These are phyloP conservation scores for Corythornis madagascariensis DNA, from an alignment of 2,113 vertebrate species.

Conservation along the genomic window DNA sequence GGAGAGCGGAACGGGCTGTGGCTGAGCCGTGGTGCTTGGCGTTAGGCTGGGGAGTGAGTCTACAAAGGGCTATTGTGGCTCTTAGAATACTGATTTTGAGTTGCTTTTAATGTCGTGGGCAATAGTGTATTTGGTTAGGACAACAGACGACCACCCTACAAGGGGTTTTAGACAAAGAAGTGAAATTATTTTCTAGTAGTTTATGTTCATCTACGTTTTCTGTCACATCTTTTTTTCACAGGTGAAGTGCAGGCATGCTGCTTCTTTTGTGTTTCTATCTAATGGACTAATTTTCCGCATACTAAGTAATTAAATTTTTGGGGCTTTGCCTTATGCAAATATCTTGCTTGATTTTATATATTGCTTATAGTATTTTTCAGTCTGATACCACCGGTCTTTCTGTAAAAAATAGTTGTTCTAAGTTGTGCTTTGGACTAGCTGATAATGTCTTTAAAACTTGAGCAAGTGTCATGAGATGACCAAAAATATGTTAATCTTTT, in stretches of 20 bases:
- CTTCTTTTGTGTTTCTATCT: neutral
- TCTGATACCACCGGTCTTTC: accelerated
- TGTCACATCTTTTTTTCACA: accelerated
- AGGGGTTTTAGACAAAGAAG: neutral
- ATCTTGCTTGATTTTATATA: neutral
- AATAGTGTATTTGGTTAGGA: neutral
- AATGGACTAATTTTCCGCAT: accelerated
- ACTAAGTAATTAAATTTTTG: neutral
- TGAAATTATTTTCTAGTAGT: accelerated
- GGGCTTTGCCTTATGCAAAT: accelerated
- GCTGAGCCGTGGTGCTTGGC: neutral
- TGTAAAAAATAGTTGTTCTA: neutral
- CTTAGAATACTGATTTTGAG: neutral
- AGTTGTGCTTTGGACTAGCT: neutral
- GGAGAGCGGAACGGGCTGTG: neutral
- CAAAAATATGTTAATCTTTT: neutral
- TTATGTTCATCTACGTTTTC: neutral
- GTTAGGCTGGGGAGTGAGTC: neutral
- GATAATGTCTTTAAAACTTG: neutral
- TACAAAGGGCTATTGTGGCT: neutral
- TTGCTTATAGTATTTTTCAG: neutral
- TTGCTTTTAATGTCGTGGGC: accelerated
- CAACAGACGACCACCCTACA: accelerated
- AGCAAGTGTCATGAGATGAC: neutral
- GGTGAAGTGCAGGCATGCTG: accelerated